A percentile compares a stretch with the other conserved stretches of the same genome.
These are phyloP conservation scores for Illadopsis cleaveri DNA, from an alignment of 2,113 vertebrate genomes.

Conservation along the genomic window DNA sequence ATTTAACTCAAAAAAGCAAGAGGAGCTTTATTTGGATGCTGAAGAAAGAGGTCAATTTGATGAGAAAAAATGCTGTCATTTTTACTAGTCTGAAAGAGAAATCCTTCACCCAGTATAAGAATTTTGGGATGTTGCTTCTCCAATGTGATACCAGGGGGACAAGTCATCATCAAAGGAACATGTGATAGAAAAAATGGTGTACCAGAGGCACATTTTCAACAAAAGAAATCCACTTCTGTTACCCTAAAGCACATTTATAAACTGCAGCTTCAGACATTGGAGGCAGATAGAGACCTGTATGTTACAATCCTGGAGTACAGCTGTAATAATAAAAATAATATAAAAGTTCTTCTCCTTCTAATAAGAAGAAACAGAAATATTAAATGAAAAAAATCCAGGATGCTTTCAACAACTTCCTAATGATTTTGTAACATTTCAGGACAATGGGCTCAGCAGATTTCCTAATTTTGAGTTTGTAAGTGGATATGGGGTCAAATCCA, in stretches of 20 bases:
- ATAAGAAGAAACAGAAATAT: not conserved
- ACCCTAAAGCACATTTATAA: not conserved
- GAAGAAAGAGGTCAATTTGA: constrained; percentile 28
- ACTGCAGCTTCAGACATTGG: not conserved
- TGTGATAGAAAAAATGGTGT: not conserved
- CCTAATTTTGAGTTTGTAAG: not conserved
- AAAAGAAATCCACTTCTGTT: not conserved
- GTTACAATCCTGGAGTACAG: not conserved
- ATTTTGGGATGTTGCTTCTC: not conserved
- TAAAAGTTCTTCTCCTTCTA: not conserved
- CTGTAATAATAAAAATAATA: not conserved
- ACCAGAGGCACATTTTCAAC: not conserved
- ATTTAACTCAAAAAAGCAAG: constrained; percentile 34
- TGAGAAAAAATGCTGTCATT: not conserved
- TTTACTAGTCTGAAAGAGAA: not conserved
- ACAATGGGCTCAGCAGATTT: not conserved
- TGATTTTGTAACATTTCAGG: not conserved
- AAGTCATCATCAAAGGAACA: not conserved
- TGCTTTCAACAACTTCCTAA: not conserved
- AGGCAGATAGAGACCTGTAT: not conserved
- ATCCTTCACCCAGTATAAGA: not conserved
- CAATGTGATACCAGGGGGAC: not conserved
- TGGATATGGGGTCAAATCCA: not conserved
- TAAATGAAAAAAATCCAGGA: not conserved
- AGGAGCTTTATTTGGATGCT: constrained; percentile 11